Percentiles rank a stretch among this genome's conserved stretches.
phyloP scores from a whole-genome alignment of 2,797 vertebrate genomes.

The Podargus strigoides region DNA sequence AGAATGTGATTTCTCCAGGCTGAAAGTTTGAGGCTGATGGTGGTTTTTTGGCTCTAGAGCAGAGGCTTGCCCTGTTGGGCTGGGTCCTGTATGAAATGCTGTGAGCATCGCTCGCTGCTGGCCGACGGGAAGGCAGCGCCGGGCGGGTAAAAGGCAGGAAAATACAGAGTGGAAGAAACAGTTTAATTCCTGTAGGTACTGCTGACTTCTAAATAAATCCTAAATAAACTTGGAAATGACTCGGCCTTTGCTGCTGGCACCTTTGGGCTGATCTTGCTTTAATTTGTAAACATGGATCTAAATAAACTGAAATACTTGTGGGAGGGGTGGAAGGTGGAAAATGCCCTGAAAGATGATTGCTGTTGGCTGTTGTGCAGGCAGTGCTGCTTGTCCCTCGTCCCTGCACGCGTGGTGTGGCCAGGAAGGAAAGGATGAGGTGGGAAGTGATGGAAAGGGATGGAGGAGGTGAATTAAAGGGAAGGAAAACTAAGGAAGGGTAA shows the following conservation, averaged over 20 bases:
- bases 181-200: background rate
- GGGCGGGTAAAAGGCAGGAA: background rate
- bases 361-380: fast-evolving
- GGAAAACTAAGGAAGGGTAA: background rate
- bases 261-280: background rate
- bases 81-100: background rate
- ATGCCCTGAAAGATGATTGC: background rate
- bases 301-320: background rate
- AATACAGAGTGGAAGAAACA: background rate
- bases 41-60: background rate
- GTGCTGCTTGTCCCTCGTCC: background rate
- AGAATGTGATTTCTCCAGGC: background rate
- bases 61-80: background rate
- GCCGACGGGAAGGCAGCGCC: background rate
- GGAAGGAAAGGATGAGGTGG: background rate
- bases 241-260: background rate
- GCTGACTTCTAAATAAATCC: background rate
- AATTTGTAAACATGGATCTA: background rate
- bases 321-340: background rate
- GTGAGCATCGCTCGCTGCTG: background rate
- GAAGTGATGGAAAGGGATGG: background rate
- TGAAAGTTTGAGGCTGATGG: background rate
- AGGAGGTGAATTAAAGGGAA: background rate
- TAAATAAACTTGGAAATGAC: background rate
- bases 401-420: fast-evolving